Evolutionary conservation across 2,888 invertebrate species (phyloP).

Genomic region (Hypena proboscidalis): DNA sequence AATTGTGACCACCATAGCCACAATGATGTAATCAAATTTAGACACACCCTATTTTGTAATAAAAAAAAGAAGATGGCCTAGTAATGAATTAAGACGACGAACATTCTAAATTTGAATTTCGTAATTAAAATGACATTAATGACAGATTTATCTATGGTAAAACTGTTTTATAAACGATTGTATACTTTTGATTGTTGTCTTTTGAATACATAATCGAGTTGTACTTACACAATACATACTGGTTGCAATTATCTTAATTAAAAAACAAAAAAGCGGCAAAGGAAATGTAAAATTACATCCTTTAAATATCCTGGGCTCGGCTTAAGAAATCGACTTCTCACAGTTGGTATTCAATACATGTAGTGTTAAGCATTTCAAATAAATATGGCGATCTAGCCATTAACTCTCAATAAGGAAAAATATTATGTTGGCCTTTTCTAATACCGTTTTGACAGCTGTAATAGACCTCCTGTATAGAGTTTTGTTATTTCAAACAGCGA

Average conservation of each 20-base stretch:
- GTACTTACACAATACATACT: neutral
- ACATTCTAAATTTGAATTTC: neutral
- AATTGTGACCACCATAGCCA: slow-evolving; percentile 56
- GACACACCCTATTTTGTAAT: slow-evolving; percentile 27
- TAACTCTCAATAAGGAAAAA: slow-evolving; percentile 21
- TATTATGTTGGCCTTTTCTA: slow-evolving; percentile 18
- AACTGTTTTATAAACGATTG: no score
- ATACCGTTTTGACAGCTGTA: slow-evolving; percentile 35
- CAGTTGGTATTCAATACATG: slow-evolving; percentile 5
- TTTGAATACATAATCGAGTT: no score
- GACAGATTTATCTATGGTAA: no score
- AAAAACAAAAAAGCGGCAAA: slow-evolving; percentile 10
- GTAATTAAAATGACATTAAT: no score
- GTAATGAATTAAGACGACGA: slow-evolving; percentile 31
- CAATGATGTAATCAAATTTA: slow-evolving; percentile 48
- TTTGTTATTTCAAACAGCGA: slow-evolving; percentile 29
- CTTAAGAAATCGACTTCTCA: slow-evolving; percentile 18
- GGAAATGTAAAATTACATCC: slow-evolving; percentile 23
- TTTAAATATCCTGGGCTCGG: slow-evolving; percentile 3
- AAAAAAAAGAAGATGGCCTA: no score
- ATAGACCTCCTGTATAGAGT: slow-evolving; percentile 15
- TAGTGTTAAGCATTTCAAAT: slow-evolving; percentile 2
- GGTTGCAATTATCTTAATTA: slow-evolving; percentile 12
- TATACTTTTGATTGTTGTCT: no score
- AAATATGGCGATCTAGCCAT: slow-evolving; percentile 14